Base-by-base conservation (phyloP, 1,140 invertebrate genomes). In the Ostrea denselamellosa region DNA sequence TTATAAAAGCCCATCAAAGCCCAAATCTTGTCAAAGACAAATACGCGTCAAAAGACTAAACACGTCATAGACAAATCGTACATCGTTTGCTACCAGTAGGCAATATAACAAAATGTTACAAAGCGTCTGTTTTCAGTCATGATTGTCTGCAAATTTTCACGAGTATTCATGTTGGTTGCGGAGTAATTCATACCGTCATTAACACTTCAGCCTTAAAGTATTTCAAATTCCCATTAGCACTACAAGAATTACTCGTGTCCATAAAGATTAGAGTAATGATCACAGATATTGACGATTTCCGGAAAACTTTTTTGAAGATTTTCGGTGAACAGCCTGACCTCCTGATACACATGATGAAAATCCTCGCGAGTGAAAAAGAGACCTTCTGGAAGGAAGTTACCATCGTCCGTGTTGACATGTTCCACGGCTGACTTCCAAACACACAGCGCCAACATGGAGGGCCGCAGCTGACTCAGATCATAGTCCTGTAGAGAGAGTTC, bases 401-500 rank as follows among this genome's bases (percentile, higher is more conserved):
- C 90, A 22, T 91, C 90, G 17, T 81, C 83, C 34, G 87, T 86
- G 14, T 85, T 84, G 2, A 90, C 85, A 3, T 88, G 53, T n/a
- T 90, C 87, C 17, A 91, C 88, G 0, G 90, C 83, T 8, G 87
- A 86, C 77, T 92, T 91, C 91, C 91, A 92, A 0, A 90, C 86
- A 86, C 91, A 92, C 14, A 93, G 81, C 0, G 91, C 90, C 28
- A 93, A 77, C 58, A 93, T 83, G 12, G 92, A 93, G 4, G 92
- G 91, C 8, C 88, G 81, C 53, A 88, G 89, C 65, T 93, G 91
- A 22, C 86, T 90, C 10, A 93, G 68, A 0, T 92, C 87, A 65
- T 93, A 93, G 28, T 93, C 92, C 56, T 90, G 90, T 2, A 93
- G 85, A 0, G 90, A 90, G 0, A 92, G 86, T 83, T 92, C 91